Evolutionary conservation across 2,113 vertebrate species (phyloP).

Genomic region (Hippocampus guttulatus): DNA sequence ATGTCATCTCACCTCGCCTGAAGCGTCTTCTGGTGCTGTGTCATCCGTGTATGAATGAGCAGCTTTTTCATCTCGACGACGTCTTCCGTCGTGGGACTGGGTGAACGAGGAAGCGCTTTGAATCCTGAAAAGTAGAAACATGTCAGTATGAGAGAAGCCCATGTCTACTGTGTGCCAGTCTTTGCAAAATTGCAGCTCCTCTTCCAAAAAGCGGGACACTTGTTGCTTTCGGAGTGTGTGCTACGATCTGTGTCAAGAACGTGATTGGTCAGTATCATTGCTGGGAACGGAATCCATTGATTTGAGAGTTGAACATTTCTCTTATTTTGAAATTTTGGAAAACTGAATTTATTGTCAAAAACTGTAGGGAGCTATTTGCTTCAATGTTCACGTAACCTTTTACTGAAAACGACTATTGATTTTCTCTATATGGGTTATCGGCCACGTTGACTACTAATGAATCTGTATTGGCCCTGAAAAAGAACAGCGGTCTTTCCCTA

Average conservation of each 20-base stretch:
- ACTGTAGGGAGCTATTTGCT: too few relatives aligned
- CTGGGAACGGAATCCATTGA: neutral
- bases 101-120: neutral
- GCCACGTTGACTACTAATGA: too few relatives aligned
- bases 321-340: too few relatives aligned
- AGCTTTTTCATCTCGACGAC: neutral
- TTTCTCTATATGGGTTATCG: too few relatives aligned
- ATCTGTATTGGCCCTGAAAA: too few relatives aligned
- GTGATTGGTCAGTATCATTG: neutral
- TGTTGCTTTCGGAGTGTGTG: neutral
- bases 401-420: neutral
- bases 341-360: too few relatives aligned
- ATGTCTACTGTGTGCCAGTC: too few relatives aligned
- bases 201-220: neutral
- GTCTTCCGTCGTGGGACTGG: neutral
- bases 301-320: too few relatives aligned
- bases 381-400: neutral
- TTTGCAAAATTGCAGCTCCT: neutral
- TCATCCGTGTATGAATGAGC: neutral
- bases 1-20: neutral
- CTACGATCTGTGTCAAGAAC: neutral
- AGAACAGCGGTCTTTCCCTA: too few relatives aligned
- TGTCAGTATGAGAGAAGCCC: too few relatives aligned
- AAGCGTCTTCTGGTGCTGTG: neutral
- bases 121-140: too few relatives aligned